These are phyloP conservation scores for Epistrophe eligans DNA, from an alignment of 2,888 invertebrate species.

Conservation along the genomic window DNA sequence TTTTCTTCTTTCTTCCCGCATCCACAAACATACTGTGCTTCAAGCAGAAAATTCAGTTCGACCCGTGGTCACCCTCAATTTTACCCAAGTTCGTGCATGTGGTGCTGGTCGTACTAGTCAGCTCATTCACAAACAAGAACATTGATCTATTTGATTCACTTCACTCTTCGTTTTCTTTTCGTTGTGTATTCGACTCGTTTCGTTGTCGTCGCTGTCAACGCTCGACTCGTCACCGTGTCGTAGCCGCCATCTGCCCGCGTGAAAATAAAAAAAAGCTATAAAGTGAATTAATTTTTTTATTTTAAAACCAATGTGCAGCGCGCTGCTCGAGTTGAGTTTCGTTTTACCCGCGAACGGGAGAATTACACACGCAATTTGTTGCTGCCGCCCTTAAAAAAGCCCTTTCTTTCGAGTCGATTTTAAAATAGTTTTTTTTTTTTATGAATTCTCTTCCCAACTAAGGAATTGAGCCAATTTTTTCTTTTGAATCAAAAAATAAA, in stretches of 20 bases:
- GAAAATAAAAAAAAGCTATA: conserved; percentile 27
- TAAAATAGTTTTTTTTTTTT: neutral
- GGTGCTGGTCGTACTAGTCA: conserved; percentile 14
- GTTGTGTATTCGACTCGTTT: conserved; percentile 43
- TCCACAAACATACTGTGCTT: neutral
- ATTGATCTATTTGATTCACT: conserved; percentile 32
- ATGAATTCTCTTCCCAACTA: neutral
- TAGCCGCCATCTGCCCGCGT: conserved; percentile 49
- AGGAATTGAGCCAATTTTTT: conserved; percentile 19
- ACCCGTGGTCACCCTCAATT: conserved; percentile 23
- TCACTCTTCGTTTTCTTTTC: conserved; percentile 3
- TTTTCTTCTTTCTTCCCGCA: conserved; percentile 57
- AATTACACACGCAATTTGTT: conserved; percentile 58
- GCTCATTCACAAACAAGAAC: conserved; percentile 16
- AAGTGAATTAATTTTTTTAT: conserved; percentile 70
- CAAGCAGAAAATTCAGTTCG: conserved; percentile 7
- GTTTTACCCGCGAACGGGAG: conserved; percentile 76
- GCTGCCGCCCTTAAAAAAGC: conserved; percentile 20
- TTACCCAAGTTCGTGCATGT: neutral
- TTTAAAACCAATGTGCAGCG: conserved; percentile 77
- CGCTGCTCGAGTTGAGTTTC: conserved; percentile 76
- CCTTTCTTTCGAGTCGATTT: conserved; percentile 4
- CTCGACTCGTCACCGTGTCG: conserved; percentile 17
- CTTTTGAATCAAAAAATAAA: neutral
- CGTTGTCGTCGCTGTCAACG: conserved; percentile 38